These are phyloP conservation scores for Serinus canaria DNA, from an alignment of 2,113 vertebrate species.

Conservation along the genomic window DNA sequence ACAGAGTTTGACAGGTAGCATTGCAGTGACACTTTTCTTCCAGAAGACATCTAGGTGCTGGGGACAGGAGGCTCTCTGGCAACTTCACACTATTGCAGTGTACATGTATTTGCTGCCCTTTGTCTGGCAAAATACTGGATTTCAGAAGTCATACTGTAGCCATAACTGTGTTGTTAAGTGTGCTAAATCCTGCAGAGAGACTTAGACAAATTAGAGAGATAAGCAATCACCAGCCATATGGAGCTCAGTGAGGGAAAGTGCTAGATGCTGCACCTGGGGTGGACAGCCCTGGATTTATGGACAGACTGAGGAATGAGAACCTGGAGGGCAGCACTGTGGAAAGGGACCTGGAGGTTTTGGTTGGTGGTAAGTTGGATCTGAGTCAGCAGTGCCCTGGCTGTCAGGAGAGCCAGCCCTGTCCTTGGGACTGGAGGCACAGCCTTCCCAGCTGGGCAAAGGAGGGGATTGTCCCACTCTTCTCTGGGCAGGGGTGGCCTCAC, in stretches of 20 bases:
- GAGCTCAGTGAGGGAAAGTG: background rate
- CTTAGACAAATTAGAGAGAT: background rate
- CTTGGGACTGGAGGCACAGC: background rate
- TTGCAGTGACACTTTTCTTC: background rate
- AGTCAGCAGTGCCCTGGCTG: background rate
- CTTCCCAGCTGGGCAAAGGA: accelerated
- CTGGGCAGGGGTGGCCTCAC: accelerated
- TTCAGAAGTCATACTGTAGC: background rate
- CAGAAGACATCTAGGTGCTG: background rate
- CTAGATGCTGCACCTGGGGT: background rate
- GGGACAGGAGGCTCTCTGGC: background rate
- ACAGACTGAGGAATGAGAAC: background rate
- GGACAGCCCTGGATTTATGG: accelerated
- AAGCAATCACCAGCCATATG: background rate
- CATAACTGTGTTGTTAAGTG: background rate
- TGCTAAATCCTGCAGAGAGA: background rate
- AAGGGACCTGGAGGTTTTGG: background rate
- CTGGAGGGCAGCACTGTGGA: background rate
- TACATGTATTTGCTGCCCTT: background rate
- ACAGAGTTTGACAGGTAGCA: background rate
- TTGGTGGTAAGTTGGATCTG: accelerated
- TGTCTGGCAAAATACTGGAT: background rate
- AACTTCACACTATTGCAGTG: background rate
- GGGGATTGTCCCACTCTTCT: background rate
- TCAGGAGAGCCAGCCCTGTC: accelerated